phyloP scores from a whole-genome alignment of 1,140 invertebrate genomes.

The Solen grandis region DNA sequence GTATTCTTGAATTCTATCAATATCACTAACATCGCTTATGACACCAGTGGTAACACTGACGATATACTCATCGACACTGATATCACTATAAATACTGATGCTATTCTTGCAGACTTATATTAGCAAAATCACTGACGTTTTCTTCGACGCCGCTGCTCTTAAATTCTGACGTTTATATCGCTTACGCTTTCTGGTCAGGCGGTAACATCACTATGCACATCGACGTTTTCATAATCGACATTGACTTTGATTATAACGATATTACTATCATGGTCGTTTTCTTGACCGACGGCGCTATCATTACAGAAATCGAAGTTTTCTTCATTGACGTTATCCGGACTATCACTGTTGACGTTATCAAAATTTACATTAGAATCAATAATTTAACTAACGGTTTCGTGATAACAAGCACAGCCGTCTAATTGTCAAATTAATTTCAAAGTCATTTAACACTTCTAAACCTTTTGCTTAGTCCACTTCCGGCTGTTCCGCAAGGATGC shows the following conservation, averaged over 20 bases:
- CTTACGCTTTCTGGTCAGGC: too few relatives aligned
- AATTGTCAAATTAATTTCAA: background rate
- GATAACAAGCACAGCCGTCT: background rate
- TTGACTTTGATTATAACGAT: too few relatives aligned
- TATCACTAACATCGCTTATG: background rate
- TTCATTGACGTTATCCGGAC: background rate
- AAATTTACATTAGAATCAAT: conserved; percentile 1
- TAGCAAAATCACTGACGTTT: background rate
- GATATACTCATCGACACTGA: background rate
- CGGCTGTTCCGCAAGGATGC: background rate
- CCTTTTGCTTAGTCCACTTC: conserved; percentile 4
- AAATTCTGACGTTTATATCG: too few relatives aligned
- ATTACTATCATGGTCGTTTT: too few relatives aligned
- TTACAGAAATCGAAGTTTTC: too few relatives aligned
- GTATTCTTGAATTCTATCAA: background rate
- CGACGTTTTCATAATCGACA: too few relatives aligned
- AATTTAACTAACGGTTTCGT: too few relatives aligned
- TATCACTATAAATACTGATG: too few relatives aligned
- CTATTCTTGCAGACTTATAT: background rate
- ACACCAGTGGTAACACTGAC: background rate
- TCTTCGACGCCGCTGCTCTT: background rate
- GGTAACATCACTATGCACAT: too few relatives aligned
- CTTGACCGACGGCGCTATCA: too few relatives aligned
- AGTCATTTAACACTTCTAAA: background rate
- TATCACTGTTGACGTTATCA: background rate